Evolutionary conservation across 2,888 invertebrate genomes (phyloP).

Genomic region (Steinernema hermaphroditum): DNA sequence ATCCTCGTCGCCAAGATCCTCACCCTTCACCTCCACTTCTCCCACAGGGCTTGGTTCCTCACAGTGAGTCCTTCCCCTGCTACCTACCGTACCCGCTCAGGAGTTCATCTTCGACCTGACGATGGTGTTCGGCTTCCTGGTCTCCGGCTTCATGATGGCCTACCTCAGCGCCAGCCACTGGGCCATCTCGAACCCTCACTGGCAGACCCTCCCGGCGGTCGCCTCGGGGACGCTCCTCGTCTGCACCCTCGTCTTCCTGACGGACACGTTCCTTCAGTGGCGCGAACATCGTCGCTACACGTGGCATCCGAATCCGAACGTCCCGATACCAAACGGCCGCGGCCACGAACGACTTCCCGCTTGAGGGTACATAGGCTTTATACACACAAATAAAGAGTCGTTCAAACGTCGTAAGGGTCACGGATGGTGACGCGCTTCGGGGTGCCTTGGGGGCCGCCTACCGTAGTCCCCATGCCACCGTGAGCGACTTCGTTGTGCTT

Average conservation of each 20-base stretch:
- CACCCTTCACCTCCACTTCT: slow-evolving; percentile 50
- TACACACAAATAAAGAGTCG: not conserved
- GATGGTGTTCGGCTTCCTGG: slow-evolving; percentile 46
- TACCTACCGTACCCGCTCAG: slow-evolving; percentile 35
- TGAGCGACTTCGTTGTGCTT: slow-evolving; percentile 55
- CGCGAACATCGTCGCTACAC: slow-evolving; percentile 16
- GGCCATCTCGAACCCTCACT: slow-evolving; percentile 54
- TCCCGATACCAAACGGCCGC: slow-evolving; percentile 25
- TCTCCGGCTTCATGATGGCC: slow-evolving; percentile 49
- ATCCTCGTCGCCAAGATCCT: slow-evolving; percentile 54
- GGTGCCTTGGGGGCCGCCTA: not conserved
- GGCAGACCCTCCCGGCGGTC: slow-evolving; percentile 53
- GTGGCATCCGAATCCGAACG: slow-evolving; percentile 26
- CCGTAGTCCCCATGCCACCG: slow-evolving; percentile 38
- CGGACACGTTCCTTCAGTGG: slow-evolving; percentile 32
- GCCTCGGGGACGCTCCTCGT: slow-evolving; percentile 46
- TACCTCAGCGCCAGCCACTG: slow-evolving; percentile 54
- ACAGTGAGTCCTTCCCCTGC: slow-evolving; percentile 38
- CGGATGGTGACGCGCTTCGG: slow-evolving; percentile 7
- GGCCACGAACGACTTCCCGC: not conserved
- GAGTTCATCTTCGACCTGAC: slow-evolving; percentile 46
- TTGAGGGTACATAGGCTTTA: slow-evolving; percentile 22
- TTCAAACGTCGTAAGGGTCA: slow-evolving; percentile 9
- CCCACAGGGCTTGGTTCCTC: slow-evolving; percentile 48
- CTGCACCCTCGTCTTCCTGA: slow-evolving; percentile 22